phyloP scores from a whole-genome alignment of 2,113 vertebrate genomes.

The Pandion haliaetus region DNA sequence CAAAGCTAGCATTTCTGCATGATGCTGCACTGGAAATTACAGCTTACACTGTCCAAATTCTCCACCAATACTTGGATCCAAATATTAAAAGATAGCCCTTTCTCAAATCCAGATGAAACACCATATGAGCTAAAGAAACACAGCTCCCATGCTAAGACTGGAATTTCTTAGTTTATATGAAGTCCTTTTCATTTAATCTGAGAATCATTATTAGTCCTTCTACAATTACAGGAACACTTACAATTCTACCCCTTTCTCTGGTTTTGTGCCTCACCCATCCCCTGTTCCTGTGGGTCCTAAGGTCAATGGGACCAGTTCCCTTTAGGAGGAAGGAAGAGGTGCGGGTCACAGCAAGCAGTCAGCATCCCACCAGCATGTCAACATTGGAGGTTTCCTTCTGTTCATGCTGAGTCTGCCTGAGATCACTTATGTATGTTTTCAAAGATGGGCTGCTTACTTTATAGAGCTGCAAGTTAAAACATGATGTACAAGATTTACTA shows the following conservation, averaged over 20 bases:
- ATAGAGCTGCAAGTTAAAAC: not conserved
- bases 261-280: not conserved
- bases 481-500: not conserved
- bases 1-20: not conserved
- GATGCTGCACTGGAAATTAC: not conserved
- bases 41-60: not conserved
- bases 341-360: not conserved
- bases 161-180: not conserved
- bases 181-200: not conserved
- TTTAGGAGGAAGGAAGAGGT: not conserved
- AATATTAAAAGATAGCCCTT: not conserved
- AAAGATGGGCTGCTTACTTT: not conserved
- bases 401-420: not conserved
- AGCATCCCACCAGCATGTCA: not conserved
- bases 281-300: not conserved
- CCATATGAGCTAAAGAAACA: not conserved
- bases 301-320: not conserved
- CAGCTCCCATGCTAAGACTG: not conserved
- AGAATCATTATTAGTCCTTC: not conserved
- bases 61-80: not conserved
- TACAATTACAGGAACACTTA: not conserved
- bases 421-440: accelerated
- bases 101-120: not conserved
- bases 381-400: not conserved
- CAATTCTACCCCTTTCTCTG: not conserved